Percentiles rank a stretch among this genome's conserved stretches.
Conservation (phyloP, 2,888 invertebrate species). For the Oegoconia quadripuncta region DNA sequence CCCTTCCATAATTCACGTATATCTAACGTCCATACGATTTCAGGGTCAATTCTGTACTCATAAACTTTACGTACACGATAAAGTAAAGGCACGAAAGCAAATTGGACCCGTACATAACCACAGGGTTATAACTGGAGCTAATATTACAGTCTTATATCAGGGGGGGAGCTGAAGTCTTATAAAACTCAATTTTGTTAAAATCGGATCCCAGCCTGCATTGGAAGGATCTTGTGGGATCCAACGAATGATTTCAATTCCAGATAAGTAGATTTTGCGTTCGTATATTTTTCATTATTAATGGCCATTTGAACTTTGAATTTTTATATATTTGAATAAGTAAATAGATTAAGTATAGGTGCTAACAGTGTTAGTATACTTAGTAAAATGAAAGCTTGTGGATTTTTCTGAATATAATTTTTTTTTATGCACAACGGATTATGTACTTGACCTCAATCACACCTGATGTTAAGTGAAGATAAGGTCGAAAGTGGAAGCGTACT, state of each 20-base stretch:
- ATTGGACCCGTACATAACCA: slow-evolving; percentile 10
- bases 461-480: too few relatives aligned
- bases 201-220: slow-evolving; percentile 49
- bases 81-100: slow-evolving; percentile 4
- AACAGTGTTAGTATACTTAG: too few relatives aligned
- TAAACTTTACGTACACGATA: too few relatives aligned
- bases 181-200: slow-evolving; percentile 63
- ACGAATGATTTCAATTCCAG: slow-evolving; percentile 61
- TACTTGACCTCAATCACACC: too few relatives aligned
- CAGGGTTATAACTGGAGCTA: slow-evolving; percentile 10
- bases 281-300: slow-evolving; percentile 43
- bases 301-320: slow-evolving; percentile 17
- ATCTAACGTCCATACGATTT: not conserved
- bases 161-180: slow-evolving; percentile 39
- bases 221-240: slow-evolving; percentile 34
- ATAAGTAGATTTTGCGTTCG: slow-evolving; percentile 52
- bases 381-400: too few relatives aligned
- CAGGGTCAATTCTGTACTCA: not conserved
- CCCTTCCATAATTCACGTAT: not conserved
- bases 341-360: too few relatives aligned
- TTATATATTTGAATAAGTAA: not conserved
- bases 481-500: too few relatives aligned
- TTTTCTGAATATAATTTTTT: too few relatives aligned
- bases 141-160: slow-evolving; percentile 15
- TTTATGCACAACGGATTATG: too few relatives aligned